Percentiles rank a stretch among this genome's conserved stretches.
phyloP scores from a whole-genome alignment of 2,797 vertebrate genomes.

The Typhlichthys eigenmanni region DNA sequence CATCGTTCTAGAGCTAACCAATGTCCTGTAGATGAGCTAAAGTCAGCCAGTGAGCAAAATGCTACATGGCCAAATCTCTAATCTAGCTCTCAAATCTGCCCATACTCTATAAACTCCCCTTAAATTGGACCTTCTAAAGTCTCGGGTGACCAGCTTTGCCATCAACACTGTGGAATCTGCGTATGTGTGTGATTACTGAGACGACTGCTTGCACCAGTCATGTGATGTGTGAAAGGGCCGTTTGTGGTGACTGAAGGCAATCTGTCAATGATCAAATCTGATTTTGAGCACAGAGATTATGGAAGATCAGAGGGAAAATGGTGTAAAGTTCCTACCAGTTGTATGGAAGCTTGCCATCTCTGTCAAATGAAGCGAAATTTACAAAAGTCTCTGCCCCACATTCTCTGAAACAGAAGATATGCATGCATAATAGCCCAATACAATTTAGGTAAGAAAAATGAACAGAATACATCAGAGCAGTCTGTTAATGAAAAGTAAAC shows the following conservation, averaged over 20 bases:
- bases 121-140: conserved; percentile 24
- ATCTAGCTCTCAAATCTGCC: conserved; percentile 36
- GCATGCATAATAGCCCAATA: no score
- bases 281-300: not conserved
- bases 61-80: conserved; percentile 27
- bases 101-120: conserved; percentile 28
- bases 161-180: conserved; percentile 13
- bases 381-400: conserved; percentile 94
- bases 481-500: not conserved
- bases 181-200: conserved; percentile 7
- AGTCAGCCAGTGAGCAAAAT: conserved; percentile 23
- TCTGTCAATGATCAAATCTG: not conserved
- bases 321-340: conserved; percentile 84
- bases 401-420: conserved; percentile 76
- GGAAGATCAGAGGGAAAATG: not conserved
- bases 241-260: no score
- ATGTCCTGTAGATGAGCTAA: conserved; percentile 15
- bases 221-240: no score
- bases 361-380: conserved; percentile 93
- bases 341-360: conserved; percentile 94
- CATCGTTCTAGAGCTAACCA: not conserved
- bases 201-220: not conserved
- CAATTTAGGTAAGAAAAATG: no score
- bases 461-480: not conserved
- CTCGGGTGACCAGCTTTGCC: conserved; percentile 14